Percentiles rank a stretch among this genome's conserved stretches.
Conservation (phyloP, 2,797 vertebrate species). For the Syngnathus acus region DNA sequence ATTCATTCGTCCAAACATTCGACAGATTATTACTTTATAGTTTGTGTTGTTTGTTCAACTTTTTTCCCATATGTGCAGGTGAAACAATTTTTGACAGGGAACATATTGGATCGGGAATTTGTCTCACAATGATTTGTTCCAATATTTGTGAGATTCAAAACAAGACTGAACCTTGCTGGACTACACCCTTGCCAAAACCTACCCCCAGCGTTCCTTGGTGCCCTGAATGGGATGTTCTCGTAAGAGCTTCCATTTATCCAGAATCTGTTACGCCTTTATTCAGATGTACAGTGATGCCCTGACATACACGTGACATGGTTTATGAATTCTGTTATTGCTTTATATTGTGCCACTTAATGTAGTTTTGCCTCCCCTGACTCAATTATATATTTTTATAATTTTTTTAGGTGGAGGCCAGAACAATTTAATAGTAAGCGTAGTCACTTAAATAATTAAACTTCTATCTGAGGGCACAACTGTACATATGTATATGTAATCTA, state of each 20-base stretch:
- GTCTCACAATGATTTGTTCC: conserved; percentile 62
- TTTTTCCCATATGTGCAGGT: conserved; percentile 26
- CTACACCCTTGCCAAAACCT: conserved; percentile 3
- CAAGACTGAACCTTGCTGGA: conserved; percentile 22
- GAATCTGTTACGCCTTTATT: background rate
- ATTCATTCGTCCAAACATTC: background rate
- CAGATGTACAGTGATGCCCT: background rate
- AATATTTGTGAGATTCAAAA: conserved; percentile 54
- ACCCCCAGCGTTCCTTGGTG: conserved; percentile 32
- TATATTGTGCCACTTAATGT: background rate
- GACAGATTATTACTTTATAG: background rate
- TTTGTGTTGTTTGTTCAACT: background rate
- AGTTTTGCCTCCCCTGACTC: background rate
- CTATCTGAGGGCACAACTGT: background rate
- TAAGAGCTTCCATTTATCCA: conserved; percentile 36
- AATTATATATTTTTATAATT: too few relatives aligned
- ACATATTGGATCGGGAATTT: conserved; percentile 53
- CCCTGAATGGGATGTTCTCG: conserved; percentile 56
- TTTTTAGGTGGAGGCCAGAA: background rate
- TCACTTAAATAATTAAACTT: background rate
- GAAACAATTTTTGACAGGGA: conserved; percentile 33
- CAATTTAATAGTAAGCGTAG: background rate
- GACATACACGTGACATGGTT: background rate
- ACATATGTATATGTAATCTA: background rate
- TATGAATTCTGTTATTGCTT: background rate